A percentile compares a stretch with the other conserved stretches of the same genome.
Conservation (phyloP, 2,888 invertebrate genomes). For the Netelia fuscicornis region DNA sequence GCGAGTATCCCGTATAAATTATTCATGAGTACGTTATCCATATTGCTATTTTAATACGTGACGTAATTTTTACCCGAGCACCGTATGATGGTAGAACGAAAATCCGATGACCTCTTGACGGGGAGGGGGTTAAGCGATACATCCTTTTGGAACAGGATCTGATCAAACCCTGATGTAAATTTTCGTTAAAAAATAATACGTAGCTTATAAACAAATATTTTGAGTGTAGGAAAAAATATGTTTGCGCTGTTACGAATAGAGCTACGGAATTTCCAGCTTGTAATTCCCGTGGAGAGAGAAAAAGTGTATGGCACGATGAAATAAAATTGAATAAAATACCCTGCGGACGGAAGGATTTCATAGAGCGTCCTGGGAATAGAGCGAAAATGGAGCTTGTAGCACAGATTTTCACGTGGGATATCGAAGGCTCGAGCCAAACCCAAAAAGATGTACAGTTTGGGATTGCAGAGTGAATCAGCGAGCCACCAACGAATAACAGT, state of each 20-base stretch:
- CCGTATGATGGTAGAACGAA: neutral
- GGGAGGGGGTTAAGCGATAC: neutral
- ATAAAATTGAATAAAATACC: slow-evolving; percentile 59
- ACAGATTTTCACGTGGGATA: slow-evolving; percentile 44
- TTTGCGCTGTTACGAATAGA: neutral
- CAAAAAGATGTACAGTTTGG: slow-evolving; percentile 35
- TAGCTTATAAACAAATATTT: no score
- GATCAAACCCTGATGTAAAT: neutral
- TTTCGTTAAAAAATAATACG: neutral
- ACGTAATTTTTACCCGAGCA: neutral
- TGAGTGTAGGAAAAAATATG: neutral
- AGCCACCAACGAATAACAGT: neutral
- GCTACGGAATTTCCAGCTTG: neutral
- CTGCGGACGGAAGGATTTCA: slow-evolving; percentile 33
- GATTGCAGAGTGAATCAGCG: slow-evolving; percentile 45
- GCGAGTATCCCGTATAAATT: neutral
- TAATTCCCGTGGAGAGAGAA: neutral
- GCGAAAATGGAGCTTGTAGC: slow-evolving; percentile 17
- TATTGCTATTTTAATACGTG: neutral
- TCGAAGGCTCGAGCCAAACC: slow-evolving; percentile 17
- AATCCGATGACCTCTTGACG: neutral
- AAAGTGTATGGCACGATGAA: neutral
- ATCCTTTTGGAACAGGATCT: neutral
- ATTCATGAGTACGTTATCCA: neutral
- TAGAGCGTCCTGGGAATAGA: slow-evolving; percentile 39